These are phyloP conservation scores for Agrochola circellaris DNA, from an alignment of 2,888 invertebrate genomes.

Conservation along the genomic window DNA sequence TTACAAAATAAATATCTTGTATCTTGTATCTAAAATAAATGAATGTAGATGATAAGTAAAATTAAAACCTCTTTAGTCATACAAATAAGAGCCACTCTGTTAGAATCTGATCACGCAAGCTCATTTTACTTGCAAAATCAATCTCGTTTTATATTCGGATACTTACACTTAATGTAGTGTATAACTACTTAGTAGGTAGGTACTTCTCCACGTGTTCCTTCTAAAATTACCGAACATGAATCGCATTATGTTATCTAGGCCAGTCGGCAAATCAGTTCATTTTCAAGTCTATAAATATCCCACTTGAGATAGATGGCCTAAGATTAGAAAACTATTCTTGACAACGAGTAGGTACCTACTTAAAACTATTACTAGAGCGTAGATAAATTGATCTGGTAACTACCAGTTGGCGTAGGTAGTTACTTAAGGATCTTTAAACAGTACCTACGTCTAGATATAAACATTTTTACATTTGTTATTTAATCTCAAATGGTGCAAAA, in stretches of 20 bases:
- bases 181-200: background rate
- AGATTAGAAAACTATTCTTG: conserved; percentile 21
- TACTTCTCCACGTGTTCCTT: background rate
- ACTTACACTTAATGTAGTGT: conserved; percentile 6
- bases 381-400: background rate
- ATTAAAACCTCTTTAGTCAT: background rate
- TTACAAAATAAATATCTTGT: no score
- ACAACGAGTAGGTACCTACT: background rate
- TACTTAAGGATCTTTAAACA: background rate
- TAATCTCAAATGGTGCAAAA: background rate
- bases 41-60: background rate
- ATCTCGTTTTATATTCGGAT: background rate
- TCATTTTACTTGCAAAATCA: background rate
- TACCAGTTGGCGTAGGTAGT: background rate
- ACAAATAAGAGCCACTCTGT: background rate
- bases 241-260: conserved; percentile 13
- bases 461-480: background rate
- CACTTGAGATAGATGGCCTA: conserved; percentile 2
- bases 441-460: background rate
- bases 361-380: background rate
- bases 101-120: background rate
- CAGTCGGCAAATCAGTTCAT: conserved; percentile 24
- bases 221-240: conserved; percentile 20
- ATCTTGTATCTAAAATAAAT: no score
- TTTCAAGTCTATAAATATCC: conserved; percentile 29